These are phyloP conservation scores for Microctenopoma steveboyesi DNA, from an alignment of 2,797 vertebrate species.

Conservation along the genomic window DNA sequence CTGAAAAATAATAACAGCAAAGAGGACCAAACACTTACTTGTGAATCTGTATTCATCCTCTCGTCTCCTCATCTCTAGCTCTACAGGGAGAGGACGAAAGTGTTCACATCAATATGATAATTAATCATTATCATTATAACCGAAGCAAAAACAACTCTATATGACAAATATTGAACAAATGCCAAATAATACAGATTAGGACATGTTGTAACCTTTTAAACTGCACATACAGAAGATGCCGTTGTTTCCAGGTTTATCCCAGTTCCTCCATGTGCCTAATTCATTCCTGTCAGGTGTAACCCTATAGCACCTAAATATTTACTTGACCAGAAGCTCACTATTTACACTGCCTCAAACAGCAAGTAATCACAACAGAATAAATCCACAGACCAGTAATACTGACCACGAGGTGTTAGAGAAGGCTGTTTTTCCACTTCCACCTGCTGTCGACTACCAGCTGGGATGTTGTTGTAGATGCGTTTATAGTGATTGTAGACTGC, in stretches of 20 bases:
- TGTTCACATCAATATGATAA: constrained; percentile 78
- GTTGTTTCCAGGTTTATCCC: not conserved
- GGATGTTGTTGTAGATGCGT: constrained; percentile 98
- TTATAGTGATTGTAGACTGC: constrained; percentile 99
- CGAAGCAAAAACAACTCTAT: constrained; percentile 36
- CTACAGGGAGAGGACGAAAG: constrained; percentile 91
- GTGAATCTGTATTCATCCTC: constrained; percentile 99
- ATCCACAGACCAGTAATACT: constrained; percentile 62
- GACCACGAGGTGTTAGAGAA: constrained; percentile 94
- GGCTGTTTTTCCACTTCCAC: constrained; percentile 94
- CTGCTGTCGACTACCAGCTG: constrained; percentile 90
- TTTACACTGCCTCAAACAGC: not conserved
- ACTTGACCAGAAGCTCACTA: not conserved
- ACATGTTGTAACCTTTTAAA: not conserved
- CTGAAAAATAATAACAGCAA: constrained; percentile 25
- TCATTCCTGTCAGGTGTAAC: not conserved
- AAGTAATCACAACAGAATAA: not conserved
- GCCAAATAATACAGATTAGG: constrained; percentile 75
- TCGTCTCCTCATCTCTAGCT: constrained; percentile 99
- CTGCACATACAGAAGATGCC: too few species aligned
- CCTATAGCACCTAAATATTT: not conserved
- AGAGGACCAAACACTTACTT: constrained; percentile 92
- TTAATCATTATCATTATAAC: constrained; percentile 52
- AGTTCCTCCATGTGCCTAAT: not conserved
- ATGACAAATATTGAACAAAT: constrained; percentile 77